Base-by-base conservation (phyloP, 2,113 vertebrate species). In the Scortum barcoo region DNA sequence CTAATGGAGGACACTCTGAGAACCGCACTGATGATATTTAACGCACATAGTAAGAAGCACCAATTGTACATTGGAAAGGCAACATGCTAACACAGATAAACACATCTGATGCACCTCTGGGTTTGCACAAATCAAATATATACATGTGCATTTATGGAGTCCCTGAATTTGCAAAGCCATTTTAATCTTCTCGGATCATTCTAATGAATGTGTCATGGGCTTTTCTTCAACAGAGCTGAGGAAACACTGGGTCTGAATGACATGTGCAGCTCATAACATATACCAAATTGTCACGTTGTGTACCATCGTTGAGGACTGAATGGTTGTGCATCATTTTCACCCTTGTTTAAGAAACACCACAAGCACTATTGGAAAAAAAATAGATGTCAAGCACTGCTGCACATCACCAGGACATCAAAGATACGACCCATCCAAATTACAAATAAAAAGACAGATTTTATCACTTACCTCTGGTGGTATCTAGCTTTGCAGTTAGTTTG, bases 1-100 rank as follows among this genome's bases (percentile, higher is more conserved):
- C 72, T 76, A 89, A 90, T 86, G 84, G 84, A 79, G 76, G 60
- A 67, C 69, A 65, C 14, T 5, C 79, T 69, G 20, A 33, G 76
- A 85, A 58, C 40, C 44, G n/a, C 33, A 30, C n/a, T 79, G 44
- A 54, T 68, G 20, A 33, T 75, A 72, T 40, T 72, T 50, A 44
- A 53, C 48, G 60, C 60, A 26, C 36, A 58, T 50, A 57, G 51
- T 9, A 13, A 28, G 22, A 80, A 51, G 51, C 17, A 62, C 3
- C 4, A 19, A 5, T 42, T 53, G 16, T 33, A 40, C 13, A 20
- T 11, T n/a, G 44, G 11, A 56, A 62, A 53, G 1, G 11, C 19
- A 51, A 61, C 61, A 42, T 33, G 7, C 20, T 20, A 54, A 63
- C 10, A 30, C 44, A 54, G 7, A 61, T 53, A 44, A 22, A 54